These are phyloP conservation scores for Macrophya alboannulata DNA, from an alignment of 2,888 invertebrate species.

Conservation along the genomic window DNA sequence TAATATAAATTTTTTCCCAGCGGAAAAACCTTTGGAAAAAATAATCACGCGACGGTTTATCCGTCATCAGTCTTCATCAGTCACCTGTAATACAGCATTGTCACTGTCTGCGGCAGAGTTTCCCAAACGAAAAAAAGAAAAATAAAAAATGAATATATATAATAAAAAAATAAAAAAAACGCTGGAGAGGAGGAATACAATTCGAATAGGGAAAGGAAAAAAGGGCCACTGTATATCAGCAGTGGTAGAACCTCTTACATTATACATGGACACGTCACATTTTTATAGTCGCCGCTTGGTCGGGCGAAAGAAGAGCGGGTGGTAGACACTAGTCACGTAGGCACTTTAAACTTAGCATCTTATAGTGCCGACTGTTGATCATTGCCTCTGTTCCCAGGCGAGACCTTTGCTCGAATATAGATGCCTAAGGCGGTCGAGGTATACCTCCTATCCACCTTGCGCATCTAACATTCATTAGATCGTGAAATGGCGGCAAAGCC, in stretches of 20 bases:
- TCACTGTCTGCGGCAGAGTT: background rate
- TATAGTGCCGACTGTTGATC: constrained; percentile 22
- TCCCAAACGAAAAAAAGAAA: background rate
- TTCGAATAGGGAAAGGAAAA: background rate
- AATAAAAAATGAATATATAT: background rate
- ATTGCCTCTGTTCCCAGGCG: constrained; percentile 21
- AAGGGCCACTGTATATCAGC: background rate
- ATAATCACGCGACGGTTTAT: background rate
- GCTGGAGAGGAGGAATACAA: background rate
- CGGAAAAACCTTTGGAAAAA: background rate
- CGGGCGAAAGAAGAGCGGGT: background rate
- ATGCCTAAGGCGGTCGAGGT: background rate
- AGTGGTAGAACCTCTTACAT: background rate
- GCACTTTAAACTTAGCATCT: constrained; percentile 42
- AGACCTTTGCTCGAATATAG: constrained; percentile 13
- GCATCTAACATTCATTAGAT: constrained; percentile 40
- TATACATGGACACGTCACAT: constrained; percentile 19
- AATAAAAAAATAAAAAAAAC: background rate
- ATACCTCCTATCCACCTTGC: background rate
- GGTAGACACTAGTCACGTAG: constrained; percentile 40
- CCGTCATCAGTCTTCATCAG: constrained; percentile 23
- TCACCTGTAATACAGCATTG: constrained; percentile 15
- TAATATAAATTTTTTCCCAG: background rate
- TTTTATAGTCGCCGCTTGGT: background rate
- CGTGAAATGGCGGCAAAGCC: background rate